A percentile compares a stretch with the other conserved stretches of the same genome.
Evolutionary conservation across 2,113 vertebrate species (phyloP).

Genomic region (Myotis yumanensis): DNA sequence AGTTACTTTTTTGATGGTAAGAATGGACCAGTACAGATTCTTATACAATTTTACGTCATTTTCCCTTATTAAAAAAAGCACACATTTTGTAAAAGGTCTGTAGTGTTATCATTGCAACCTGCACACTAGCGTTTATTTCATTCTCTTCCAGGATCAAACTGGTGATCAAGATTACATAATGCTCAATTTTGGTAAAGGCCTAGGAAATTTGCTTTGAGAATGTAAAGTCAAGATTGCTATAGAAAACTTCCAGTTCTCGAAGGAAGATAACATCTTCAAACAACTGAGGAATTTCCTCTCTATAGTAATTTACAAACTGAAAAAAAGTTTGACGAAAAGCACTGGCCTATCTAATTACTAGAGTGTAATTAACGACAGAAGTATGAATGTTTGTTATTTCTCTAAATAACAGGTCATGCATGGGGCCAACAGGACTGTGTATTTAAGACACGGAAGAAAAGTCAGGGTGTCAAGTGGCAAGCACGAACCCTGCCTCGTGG

Average conservation of each 20-base stretch:
- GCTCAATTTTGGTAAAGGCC: not conserved
- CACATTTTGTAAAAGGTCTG: not conserved
- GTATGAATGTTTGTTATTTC: not conserved
- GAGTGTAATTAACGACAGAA: not conserved
- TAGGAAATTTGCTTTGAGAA: not conserved
- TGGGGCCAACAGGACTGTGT: not conserved
- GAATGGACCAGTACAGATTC: not conserved
- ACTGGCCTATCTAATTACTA: not conserved
- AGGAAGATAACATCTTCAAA: constrained; percentile 5
- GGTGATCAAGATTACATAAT: not conserved
- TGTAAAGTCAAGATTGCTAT: not conserved
- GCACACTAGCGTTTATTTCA: not conserved
- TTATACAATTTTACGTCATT: not conserved
- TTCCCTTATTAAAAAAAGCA: not conserved
- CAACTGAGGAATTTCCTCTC: not conserved
- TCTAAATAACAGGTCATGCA: not conserved
- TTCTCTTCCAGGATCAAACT: not conserved
- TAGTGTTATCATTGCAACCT: not conserved
- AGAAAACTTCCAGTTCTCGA: not conserved
- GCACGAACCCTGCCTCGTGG: not conserved
- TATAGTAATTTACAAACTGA: not conserved
- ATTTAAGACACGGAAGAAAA: not conserved
- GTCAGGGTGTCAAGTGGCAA: not conserved
- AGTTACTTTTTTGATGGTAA: not conserved
- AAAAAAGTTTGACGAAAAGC: not conserved